phyloP scores from a whole-genome alignment of 2,113 vertebrate genomes.

The Otus sunia region DNA sequence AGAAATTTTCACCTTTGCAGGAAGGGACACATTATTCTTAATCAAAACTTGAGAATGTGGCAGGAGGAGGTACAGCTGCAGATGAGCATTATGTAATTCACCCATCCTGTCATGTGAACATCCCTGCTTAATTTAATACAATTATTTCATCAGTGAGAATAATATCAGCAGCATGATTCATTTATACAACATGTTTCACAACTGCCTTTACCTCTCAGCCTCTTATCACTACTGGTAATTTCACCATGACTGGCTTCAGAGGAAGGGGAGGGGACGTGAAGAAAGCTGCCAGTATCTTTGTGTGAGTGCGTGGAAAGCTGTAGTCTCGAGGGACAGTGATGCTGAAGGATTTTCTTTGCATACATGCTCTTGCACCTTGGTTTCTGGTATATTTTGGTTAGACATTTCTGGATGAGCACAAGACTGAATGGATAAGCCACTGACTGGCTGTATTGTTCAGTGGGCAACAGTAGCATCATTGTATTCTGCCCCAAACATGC shows the following conservation, averaged over 20 bases:
- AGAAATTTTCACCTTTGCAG: conserved; percentile 56
- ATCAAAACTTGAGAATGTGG: conserved; percentile 59
- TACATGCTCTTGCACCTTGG: not conserved
- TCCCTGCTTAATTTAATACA: conserved; percentile 75
- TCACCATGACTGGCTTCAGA: not conserved
- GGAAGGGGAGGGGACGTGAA: not conserved
- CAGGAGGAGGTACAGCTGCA: conserved; percentile 75
- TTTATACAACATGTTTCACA: conserved; percentile 64
- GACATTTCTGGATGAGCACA: not conserved
- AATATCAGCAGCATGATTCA: conserved; percentile 80
- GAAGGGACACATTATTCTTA: conserved; percentile 67
- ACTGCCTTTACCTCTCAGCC: conserved; percentile 53
- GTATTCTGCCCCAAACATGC: conserved; percentile 42
- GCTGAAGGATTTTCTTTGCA: not conserved
- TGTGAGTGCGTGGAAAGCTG: not conserved
- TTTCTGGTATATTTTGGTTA: not conserved
- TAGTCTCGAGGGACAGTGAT: not conserved
- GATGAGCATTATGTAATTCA: conserved; percentile 70
- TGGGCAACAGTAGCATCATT: conserved; percentile 23
- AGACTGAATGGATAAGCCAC: not conserved
- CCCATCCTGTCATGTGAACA: conserved; percentile 78
- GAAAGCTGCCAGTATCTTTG: not conserved
- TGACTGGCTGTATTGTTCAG: conserved; percentile 37
- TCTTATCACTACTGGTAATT: conserved; percentile 50
- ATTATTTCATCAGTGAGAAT: conserved; percentile 82